These are phyloP conservation scores for Heteromurus nitidus DNA, from an alignment of 2,888 invertebrate species.

Conservation along the genomic window DNA sequence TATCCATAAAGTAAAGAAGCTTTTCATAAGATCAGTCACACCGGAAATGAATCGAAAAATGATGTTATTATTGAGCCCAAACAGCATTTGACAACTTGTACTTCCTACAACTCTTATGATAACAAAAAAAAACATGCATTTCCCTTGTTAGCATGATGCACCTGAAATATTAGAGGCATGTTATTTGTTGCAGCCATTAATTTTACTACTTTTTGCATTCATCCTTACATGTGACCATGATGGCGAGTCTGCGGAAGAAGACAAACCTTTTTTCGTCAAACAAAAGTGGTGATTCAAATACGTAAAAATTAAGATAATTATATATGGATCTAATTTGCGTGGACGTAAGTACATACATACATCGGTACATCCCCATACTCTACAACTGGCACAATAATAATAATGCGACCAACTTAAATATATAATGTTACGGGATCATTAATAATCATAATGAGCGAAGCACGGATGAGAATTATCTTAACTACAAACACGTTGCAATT, in stretches of 20 bases:
- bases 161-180: neutral
- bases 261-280: neutral
- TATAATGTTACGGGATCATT: too few species aligned
- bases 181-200: neutral
- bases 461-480: too few species aligned
- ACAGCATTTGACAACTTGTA: constrained; percentile 59
- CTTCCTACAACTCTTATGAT: constrained; percentile 61
- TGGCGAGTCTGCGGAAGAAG: neutral
- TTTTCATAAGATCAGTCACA: constrained; percentile 69
- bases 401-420: too few species aligned
- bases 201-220: neutral
- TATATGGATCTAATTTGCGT: too few species aligned
- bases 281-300: neutral
- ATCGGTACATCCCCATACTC: too few species aligned
- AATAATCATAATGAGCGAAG: too few species aligned
- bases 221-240: neutral
- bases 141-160: neutral
- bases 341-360: too few species aligned
- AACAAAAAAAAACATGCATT: neutral
- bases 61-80: constrained; percentile 41
- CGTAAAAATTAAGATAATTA: neutral
- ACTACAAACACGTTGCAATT: too few species aligned
- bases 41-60: constrained; percentile 72
- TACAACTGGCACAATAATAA: too few species aligned
- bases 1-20: neutral